Conservation (phyloP, 2,888 invertebrate genomes). For the Melipona bicolor region DNA sequence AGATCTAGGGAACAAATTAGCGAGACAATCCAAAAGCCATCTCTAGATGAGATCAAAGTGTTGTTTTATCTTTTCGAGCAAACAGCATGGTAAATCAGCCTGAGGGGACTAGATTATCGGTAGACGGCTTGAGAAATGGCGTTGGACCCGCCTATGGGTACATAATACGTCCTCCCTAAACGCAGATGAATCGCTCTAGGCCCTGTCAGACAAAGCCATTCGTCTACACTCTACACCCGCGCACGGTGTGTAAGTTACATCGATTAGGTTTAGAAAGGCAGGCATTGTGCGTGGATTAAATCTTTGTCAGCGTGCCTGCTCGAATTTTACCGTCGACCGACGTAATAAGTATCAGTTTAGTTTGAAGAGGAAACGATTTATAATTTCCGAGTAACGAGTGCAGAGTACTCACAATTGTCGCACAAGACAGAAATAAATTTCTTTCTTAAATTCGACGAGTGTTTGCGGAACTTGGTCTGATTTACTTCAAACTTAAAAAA, state of each 20-base stretch:
- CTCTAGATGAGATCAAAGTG: not conserved
- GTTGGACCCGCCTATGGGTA: slow-evolving; percentile 11
- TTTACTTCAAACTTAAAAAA: too few relatives aligned
- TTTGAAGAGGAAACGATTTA: too few relatives aligned
- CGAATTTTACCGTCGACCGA: too few relatives aligned
- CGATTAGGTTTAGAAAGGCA: not conserved
- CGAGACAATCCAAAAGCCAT: not conserved
- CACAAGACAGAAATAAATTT: too few relatives aligned
- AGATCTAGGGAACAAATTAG: not conserved
- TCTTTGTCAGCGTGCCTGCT: not conserved
- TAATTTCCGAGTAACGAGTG: too few relatives aligned
- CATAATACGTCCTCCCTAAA: slow-evolving; percentile 3
- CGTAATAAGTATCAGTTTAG: not conserved
- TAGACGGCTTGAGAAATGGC: slow-evolving; percentile 12
- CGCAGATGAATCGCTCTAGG: slow-evolving; percentile 25
- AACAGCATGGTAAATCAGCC: slow-evolving; percentile 6
- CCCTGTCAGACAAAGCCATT: slow-evolving; percentile 16
- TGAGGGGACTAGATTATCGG: slow-evolving; percentile 7
- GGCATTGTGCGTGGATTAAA: not conserved
- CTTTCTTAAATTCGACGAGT: too few relatives aligned
- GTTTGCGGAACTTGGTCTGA: too few relatives aligned
- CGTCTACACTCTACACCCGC: not conserved
- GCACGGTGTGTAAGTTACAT: not conserved
- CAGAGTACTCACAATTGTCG: too few relatives aligned
- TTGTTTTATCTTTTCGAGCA: slow-evolving; percentile 1